Evolutionary conservation across 1,140 invertebrate species (phyloP), one percentile per base, ranked within the genome.

Genomic region (Anastatus disparis): DNA sequence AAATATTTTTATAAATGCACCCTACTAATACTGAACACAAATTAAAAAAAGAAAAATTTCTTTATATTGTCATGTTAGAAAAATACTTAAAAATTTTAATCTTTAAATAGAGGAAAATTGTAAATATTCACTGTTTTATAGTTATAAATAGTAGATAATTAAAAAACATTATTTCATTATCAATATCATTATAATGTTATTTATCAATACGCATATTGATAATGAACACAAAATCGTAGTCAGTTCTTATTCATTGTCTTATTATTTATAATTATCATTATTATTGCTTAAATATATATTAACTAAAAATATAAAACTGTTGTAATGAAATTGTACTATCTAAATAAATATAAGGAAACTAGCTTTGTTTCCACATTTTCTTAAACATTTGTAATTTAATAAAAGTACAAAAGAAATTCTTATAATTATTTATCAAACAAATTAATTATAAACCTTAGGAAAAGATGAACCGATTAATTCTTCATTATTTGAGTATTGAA

Each of bases 191-290:
- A 62, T 40, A 64, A 64, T 40, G 62, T 24, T 44, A 40, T 66
- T 66, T 66, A 66, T 66, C 63, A 66, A 66, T 66, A 66, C 62
- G 46, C 62, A 64, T 64, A 64, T 64, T 64, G 62, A 66, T 66
- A 66, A 66, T 66, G 63, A 66, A 66, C 63, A 66, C 63, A 66
- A 66, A 53, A 15, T 52, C 62, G 24, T 55, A 66, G n/a, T 66
- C 63, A 66, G 63, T 66, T 66, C 63, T 66, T 44, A n/a, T n/a
- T 64, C 15, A 17, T 66, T 55, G 22, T 17, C 52, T 66, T 42
- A 66, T 63, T 35, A 17, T 35, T 44, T 44, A 44, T 44, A 42
- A 17, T 50, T 55, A 8, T 52, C 42, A 48, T 62, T 48, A 62
- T 26, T 55, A 26, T 44, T 20, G 24, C 38, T 44, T 42, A 20